Base-by-base conservation (phyloP, 2,113 vertebrate genomes). In the Misgurnus mizolepis region DNA sequence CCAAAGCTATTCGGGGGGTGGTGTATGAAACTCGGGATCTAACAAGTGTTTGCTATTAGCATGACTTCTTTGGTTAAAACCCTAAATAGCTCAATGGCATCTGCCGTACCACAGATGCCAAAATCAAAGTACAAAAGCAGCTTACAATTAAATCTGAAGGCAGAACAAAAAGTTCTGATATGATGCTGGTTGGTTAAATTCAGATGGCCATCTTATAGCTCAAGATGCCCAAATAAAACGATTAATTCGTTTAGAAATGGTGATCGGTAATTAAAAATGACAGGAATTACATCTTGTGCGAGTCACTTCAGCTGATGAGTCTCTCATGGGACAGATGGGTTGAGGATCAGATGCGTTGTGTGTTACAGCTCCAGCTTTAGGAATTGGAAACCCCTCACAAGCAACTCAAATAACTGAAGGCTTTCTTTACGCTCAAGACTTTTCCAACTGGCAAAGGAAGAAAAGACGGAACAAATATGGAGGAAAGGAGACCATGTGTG, bases 391-490 rank as follows among this genome's bases (percentile, higher is more conserved):
- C 50, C 34, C 34, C 41, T 79, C 71, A 74, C 45, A 77, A 77
- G 75, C 47, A 77, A 66, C 49, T 77, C 22, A 66, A 75, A 75
- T 75, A 75, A 65, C 50, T 80, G 34, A 80, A 72, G 69, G 61
- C 62, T 81, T 74, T 81, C 50, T 67, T n/a, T 74, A 55, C 4
- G 6, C 53, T 65, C n/a, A 81, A 15, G 14, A 43, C 65, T 22
- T 5, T 41, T 81, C 79, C 79, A 81, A 58, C 55, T 81, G 79
- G 79, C 79, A 66, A 49, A 77, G 15, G 60, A 76, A 77, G 47
- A 77, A 65, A 66, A 77, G 74, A 53, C 60, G 10, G 47, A 76
- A 66, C 61, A 50, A 76, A 76, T 65, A 76, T 76, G 17, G 47
- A 75, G 72, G 41, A 49, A 76, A 66, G 34, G 47, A 76, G 75